A percentile compares a stretch with the other conserved stretches of the same genome.
Conservation (phyloP, 2,888 invertebrate species). For the Plagiodera versicolora region DNA sequence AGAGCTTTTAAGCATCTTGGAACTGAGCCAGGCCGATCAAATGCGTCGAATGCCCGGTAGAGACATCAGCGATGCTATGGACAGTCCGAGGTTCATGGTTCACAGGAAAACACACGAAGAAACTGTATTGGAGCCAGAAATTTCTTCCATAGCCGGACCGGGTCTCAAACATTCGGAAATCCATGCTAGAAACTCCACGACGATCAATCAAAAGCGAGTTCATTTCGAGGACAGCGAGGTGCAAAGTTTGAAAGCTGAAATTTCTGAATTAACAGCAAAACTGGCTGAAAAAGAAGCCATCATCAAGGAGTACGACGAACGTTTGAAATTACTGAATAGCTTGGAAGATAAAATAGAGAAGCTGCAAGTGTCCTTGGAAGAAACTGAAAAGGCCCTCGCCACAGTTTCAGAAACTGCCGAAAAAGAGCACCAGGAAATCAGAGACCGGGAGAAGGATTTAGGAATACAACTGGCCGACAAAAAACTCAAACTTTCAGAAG, state of each 20-base stretch:
- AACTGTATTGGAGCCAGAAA: slow-evolving; percentile 39
- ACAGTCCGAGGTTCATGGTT: slow-evolving; percentile 19
- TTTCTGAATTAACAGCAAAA: slow-evolving; percentile 58
- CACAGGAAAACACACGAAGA: slow-evolving; percentile 19
- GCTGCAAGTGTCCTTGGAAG: slow-evolving; percentile 59
- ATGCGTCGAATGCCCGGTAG: slow-evolving; percentile 46
- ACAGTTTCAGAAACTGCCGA: slow-evolving; percentile 55
- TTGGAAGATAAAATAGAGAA: slow-evolving; percentile 60
- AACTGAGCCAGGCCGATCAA: slow-evolving; percentile 67
- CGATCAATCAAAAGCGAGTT: slow-evolving; percentile 47
- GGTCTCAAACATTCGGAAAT: slow-evolving; percentile 4
- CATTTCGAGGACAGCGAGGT: slow-evolving; percentile 59
- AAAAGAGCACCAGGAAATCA: slow-evolving; percentile 59
- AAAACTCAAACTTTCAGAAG: slow-evolving; percentile 60
- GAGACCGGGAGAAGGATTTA: slow-evolving; percentile 47
- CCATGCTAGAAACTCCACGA: slow-evolving; percentile 45
- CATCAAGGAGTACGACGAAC: slow-evolving; percentile 62
- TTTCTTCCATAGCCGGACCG: slow-evolving; percentile 46
- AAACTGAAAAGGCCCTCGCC: slow-evolving; percentile 59
- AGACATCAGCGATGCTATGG: slow-evolving; percentile 29
- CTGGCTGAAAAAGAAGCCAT: slow-evolving; percentile 62
- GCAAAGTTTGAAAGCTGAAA: slow-evolving; percentile 47
- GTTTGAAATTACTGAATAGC: slow-evolving; percentile 57
- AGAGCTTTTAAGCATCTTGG: slow-evolving; percentile 73
- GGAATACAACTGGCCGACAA: slow-evolving; percentile 62